Percentiles rank a stretch among this genome's conserved stretches.
Evolutionary conservation across 2,113 vertebrate species (phyloP).

Genomic region (Meleagris gallopavo): DNA sequence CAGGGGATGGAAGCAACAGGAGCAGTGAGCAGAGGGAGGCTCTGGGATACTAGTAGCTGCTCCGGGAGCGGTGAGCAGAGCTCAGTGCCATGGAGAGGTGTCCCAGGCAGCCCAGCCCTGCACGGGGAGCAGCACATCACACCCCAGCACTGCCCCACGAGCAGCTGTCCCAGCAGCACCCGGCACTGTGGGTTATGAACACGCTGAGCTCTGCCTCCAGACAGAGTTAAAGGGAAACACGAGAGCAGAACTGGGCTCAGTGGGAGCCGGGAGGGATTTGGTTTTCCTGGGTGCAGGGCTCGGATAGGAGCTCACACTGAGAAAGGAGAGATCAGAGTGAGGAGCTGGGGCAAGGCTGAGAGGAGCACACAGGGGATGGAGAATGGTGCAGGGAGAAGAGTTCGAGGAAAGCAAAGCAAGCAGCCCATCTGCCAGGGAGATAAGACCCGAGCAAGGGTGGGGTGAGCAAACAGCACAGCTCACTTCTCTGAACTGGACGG

Average conservation of each 20-base stretch:
- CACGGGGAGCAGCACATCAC: too few relatives aligned
- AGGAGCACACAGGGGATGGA: neutral
- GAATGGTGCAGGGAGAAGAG: neutral
- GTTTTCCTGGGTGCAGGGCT: neutral
- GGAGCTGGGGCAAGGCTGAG: neutral
- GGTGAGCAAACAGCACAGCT: neutral
- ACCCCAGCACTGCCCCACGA: too few relatives aligned
- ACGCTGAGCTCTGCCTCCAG: neutral
- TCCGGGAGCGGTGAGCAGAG: neutral
- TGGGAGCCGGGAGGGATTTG: neutral
- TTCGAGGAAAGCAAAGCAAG: conserved; percentile 21
- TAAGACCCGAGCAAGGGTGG: conserved; percentile 32
- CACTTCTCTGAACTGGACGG: neutral
- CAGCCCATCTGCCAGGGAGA: neutral
- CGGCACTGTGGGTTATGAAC: too few relatives aligned
- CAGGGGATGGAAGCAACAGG: neutral
- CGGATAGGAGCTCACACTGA: neutral
- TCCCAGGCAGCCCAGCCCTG: too few relatives aligned
- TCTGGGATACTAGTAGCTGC: neutral
- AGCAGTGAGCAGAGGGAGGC: neutral
- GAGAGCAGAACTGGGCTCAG: neutral
- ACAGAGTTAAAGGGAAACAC: neutral
- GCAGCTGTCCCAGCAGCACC: too few relatives aligned
- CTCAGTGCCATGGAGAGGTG: neutral
- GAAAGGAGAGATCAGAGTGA: neutral